Evolutionary conservation across 2,113 vertebrate species (phyloP), one percentile per base, ranked within the genome.

Genomic region (Paraplagusia blochii): DNA sequence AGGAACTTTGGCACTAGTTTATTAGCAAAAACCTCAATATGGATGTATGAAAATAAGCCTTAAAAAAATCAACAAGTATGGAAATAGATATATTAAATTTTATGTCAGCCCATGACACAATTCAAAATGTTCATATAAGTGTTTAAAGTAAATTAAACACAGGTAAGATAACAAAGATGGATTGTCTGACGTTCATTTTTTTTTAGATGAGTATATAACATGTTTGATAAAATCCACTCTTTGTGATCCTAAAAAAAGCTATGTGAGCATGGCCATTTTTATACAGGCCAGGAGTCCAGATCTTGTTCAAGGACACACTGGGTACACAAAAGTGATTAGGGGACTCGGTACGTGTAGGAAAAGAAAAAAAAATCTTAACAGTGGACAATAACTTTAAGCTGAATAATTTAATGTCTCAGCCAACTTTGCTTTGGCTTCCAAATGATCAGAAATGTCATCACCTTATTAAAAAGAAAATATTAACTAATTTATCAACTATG

Each of bases 231-330:
- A 11, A 7, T 45, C 14, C 3, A 34, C 29, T 39, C 15, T 16
- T 15, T 47, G 13, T 36, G 44, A 45, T 15, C 44, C 38, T 50
- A 11, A 46, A 49, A 29, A 45, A 34, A 16, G 17, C 59, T 33
- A 16, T 11, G 7, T 5, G 10, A 13, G 42, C 49, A 10, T 45
- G n/a, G 12, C 11, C 39, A 16, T 39, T 58, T 57, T 53, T 56
- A 66, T 69, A 59, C 22, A 53, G 11, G 43, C 55, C 48, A 44
- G 22, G 18, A 63, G 53, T 47, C 18, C 49, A 46, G 33, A 53
- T 66, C 29, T 49, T 44, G 29, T 46, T 73, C 63, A 76, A 73
- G 72, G 72, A 48, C 77, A 67, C 42, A 36, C 36, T 9, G 17
- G 22, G 40, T 63, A 61, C 22, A 9, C 58, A 73, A 9, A 4